Evolutionary conservation across 2,113 vertebrate genomes (phyloP).

Genomic region (Myodes glareolus): DNA sequence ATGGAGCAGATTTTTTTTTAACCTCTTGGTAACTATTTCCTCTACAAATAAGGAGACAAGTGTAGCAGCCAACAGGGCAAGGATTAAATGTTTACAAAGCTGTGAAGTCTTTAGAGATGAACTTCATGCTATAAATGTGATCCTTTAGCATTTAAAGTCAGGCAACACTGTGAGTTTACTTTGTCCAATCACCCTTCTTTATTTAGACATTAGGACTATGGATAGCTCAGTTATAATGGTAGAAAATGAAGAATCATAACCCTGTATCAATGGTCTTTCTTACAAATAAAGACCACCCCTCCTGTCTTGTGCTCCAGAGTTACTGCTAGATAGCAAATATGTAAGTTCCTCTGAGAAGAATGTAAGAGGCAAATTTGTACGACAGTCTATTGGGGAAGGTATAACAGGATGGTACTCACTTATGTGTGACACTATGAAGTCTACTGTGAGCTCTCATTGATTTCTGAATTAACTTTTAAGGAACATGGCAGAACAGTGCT

Average conservation of each 20-base stretch:
- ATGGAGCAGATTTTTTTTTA: not conserved
- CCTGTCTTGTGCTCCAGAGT: not conserved
- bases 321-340: not conserved
- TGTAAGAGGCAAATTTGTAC: not conserved
- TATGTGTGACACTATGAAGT: not conserved
- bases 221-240: not conserved
- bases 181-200: not conserved
- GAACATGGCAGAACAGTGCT: not conserved
- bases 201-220: not conserved
- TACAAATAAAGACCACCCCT: not conserved
- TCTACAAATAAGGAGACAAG: not conserved
- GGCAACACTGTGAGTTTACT: not conserved
- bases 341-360: not conserved
- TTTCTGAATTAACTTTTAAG: not conserved
- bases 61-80: not conserved
- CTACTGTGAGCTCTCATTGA: not conserved
- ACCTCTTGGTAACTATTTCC: not conserved
- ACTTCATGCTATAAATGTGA: not conserved
- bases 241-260: not conserved
- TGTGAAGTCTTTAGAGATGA: not conserved
- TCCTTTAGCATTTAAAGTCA: not conserved
- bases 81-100: slow-evolving; percentile 1
- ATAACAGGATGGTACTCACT: not conserved
- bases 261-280: not conserved
- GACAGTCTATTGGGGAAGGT: not conserved